Conservation (phyloP, 2,113 vertebrate genomes). For the Gobio gobio region DNA sequence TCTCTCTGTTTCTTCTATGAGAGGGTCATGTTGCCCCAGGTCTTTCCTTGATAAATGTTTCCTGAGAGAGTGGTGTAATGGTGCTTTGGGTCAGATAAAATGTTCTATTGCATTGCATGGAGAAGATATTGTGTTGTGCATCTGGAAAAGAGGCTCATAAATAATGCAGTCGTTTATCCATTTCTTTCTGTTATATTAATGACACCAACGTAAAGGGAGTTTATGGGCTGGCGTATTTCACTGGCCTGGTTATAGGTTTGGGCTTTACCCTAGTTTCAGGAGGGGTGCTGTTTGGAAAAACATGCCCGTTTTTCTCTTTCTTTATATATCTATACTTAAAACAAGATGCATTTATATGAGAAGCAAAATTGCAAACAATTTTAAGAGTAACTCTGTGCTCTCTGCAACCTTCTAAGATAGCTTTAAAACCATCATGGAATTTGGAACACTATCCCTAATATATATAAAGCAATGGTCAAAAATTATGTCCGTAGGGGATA, state of each 20-base stretch:
- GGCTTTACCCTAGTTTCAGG: not conserved
- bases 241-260: conserved; percentile 18
- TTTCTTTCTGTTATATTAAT: conserved; percentile 71
- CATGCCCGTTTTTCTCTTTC: not conserved
- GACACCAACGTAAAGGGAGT: conserved; percentile 67
- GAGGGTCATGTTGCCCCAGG: conserved; percentile 8
- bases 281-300: not conserved
- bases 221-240: conserved; percentile 61
- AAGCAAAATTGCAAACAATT: not conserved
- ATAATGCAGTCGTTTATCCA: conserved; percentile 73
- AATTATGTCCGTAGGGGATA: too few relatives aligned
- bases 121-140: conserved; percentile 65
- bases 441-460: too few relatives aligned
- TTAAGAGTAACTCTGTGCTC: not conserved
- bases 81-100: conserved; percentile 55
- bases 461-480: too few relatives aligned
- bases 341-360: conserved; percentile 5
- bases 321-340: not conserved
- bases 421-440: too few relatives aligned
- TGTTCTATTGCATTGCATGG: conserved; percentile 57
- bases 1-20: not conserved
- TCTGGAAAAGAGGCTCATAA: conserved; percentile 68
- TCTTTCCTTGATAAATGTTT: conserved; percentile 18
- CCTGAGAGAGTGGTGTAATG: conserved; percentile 21
- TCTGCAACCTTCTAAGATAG: not conserved